A percentile compares a stretch with the other conserved stretches of the same genome.
phyloP scores from a whole-genome alignment of 1,140 invertebrate genomes.

The Drosophila yakuba region DNA sequence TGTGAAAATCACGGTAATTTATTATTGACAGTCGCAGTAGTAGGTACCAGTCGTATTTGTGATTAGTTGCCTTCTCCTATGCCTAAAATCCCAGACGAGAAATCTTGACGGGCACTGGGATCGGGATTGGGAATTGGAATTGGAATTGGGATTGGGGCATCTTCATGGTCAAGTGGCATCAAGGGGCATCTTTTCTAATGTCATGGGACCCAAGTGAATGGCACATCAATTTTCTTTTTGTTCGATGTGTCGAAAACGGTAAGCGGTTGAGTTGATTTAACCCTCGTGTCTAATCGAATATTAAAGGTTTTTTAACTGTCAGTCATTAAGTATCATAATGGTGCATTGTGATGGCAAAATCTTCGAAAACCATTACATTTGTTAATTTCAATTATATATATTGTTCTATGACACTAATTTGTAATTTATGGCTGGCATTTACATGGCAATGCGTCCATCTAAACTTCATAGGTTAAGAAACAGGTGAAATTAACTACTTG shows the following conservation, averaged over 20 bases:
- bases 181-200: constrained; percentile 17
- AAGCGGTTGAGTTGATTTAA: constrained; percentile 40
- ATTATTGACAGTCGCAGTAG: constrained; percentile 64
- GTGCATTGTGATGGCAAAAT: not conserved
- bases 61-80: constrained; percentile 46
- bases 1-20: constrained; percentile 70
- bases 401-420: not conserved
- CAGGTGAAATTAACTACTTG: too few relatives aligned
- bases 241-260: constrained; percentile 39
- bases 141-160: too few relatives aligned
- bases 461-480: too few relatives aligned
- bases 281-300: not conserved
- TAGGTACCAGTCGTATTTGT: constrained; percentile 46
- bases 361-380: not conserved
- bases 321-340: constrained; percentile 4
- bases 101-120: not conserved
- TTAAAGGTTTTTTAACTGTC: constrained; percentile 8
- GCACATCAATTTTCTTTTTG: constrained; percentile 29
- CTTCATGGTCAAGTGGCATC: constrained; percentile 30
- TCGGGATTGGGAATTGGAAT: constrained; percentile 1
- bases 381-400: not conserved
- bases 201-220: constrained; percentile 25
- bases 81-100: constrained; percentile 28
- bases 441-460: too few relatives aligned
- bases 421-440: not conserved